phyloP scores from a whole-genome alignment of 2,113 vertebrate species.

The western clawed frog (Xenopus tropicalis) region UCB_Xtro_10.0 CM004450.2:6342001-6342500 shows the following conservation, averaged over 20 bases:
- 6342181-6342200: constrained; percentile 3
- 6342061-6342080: constrained; percentile 37
- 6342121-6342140: no score
- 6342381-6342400: constrained; percentile 24
- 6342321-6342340: no score
- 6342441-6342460: constrained; percentile 68
- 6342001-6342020: no score
- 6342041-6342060: constrained; percentile 32
- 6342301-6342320: no score
- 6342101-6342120: constrained; percentile 6
- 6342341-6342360: no score
- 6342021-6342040: constrained; percentile 23
- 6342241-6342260: constrained; percentile 12
- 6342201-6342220: constrained; percentile 15
- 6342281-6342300: not conserved
- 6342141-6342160: not conserved
- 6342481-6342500: constrained; percentile 65
- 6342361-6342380: no score
- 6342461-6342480: constrained; percentile 65
- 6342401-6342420: not conserved
- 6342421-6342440: constrained; percentile 55
- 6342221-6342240: constrained; percentile 5
- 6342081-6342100: constrained; percentile 36
- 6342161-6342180: not conserved
- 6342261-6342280: constrained; percentile 10